A percentile compares a stretch with the other conserved stretches of the same genome.
phyloP scores from a whole-genome alignment of 2,888 invertebrate species.

The Hemithea aestivaria region DNA sequence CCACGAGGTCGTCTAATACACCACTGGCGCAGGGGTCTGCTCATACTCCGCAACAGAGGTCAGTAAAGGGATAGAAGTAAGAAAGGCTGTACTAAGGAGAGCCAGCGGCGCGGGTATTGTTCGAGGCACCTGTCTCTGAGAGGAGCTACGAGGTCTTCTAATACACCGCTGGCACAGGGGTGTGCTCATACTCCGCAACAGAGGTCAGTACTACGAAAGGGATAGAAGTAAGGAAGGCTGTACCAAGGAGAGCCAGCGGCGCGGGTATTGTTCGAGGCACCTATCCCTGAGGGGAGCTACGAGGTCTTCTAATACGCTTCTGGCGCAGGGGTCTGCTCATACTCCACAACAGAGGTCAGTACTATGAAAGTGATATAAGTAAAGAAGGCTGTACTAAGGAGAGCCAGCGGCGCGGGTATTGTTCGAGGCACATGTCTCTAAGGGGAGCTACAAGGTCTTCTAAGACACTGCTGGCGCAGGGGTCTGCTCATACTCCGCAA shows the following conservation, averaged over 20 bases:
- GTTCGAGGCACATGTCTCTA: slow-evolving; percentile 96
- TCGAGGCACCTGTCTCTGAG: slow-evolving; percentile 96
- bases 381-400: slow-evolving; percentile 95
- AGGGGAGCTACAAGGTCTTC: slow-evolving; percentile 82
- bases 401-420: slow-evolving; percentile 97
- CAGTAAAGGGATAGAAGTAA: no score
- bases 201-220: no score
- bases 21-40: slow-evolving; percentile 62
- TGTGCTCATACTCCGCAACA: slow-evolving; percentile 69
- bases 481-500: slow-evolving; percentile 65
- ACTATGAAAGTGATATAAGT: no score
- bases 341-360: slow-evolving; percentile 68
- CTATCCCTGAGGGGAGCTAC: slow-evolving; percentile 90
- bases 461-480: slow-evolving; percentile 66
- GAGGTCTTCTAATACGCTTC: slow-evolving; percentile 66
- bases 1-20: slow-evolving; percentile 66
- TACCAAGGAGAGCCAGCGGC: slow-evolving; percentile 94
- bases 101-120: slow-evolving; percentile 97
- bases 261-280: slow-evolving; percentile 98
- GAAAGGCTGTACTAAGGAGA: slow-evolving; percentile 95
- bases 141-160: slow-evolving; percentile 78
- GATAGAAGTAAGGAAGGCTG: slow-evolving; percentile 97
- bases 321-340: slow-evolving; percentile 62
- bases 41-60: slow-evolving; percentile 73
- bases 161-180: slow-evolving; percentile 66